Base-by-base conservation (phyloP, 2,797 vertebrate species). In the Pseudopleuronectes americanus region DNA sequence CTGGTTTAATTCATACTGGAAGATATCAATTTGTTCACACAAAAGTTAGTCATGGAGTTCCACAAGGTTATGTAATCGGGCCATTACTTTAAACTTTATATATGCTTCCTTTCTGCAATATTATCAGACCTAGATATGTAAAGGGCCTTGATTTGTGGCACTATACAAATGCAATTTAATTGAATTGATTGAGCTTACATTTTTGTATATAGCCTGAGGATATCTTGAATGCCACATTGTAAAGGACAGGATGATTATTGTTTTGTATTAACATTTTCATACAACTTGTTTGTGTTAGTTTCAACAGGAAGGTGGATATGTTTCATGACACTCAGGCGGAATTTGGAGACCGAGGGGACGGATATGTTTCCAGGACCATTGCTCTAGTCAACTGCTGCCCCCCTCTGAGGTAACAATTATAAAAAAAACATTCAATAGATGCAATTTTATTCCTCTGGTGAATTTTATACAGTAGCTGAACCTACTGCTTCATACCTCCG, bases 361-460 rank as follows among this genome's bases (percentile, higher is more conserved):
- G 92, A 83, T 96, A 96, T 7, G 89, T 96, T 62, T 88, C 92
- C 76, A 93, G 93, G 41, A 96, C 96, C 64, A 96, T 97, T 8
- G 87, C 94, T 51, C 87, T 97, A 57, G 95, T 96, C 83, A 99
- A 99, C 91, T 96, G 95, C 61, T 96, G 97, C 14, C 96, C 97
- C 19, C 94, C 96, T 8, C 94, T 99, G 85, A 95, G 96, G 97
- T 98, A 84, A 38, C 1, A 16, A 24, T 9, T 45, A 23, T n/a
- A 4, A 12, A 9, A 24, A 4, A 24, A 5, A 41, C 17, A 33
- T 54, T 66, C 24, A 21, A 28, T 1, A 55, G 28, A 72, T n/a
- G 14, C 19, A 9, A 24, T n/a, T 36, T 33, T 66, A 19, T 54
- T 1, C 16, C 16, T 14, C n/a, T 1, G 38, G 38, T 33, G 31